Base-by-base conservation (phyloP, 2,797 vertebrate species). In the Microtus californicus region DNA sequence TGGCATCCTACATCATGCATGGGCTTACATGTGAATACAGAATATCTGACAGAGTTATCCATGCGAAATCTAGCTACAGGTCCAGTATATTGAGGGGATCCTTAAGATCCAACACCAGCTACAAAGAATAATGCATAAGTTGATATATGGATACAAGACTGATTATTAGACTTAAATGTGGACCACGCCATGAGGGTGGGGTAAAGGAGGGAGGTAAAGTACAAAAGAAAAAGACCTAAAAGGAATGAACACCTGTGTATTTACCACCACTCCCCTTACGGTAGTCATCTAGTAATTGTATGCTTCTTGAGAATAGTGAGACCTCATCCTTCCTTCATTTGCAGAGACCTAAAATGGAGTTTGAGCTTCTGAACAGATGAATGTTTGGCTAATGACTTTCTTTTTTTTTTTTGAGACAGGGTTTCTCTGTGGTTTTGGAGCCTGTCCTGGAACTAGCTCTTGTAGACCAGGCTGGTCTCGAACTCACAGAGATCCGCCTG, bases 341-440 rank as follows among this genome's bases (percentile, higher is more conserved):
- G 48, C 37, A 77, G 74, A 83, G 69, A 86, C 87, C n/a, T 63
- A 74, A 90, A 94, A 63, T 54, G 7, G 40, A 96, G 77, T 43
- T 63, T 76, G n/a, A 34, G 27, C 27, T 89, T 83, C 76, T 88
- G 34, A 90, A 82, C 2, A 6, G 31, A 9, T 34, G 12, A 15
- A 45, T 89, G 17, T 85, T 77, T 94, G 61, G 31, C 61, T 40
- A 85, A 15, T 45, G 2, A 25, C 81, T 96, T 95, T 59, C 63
- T 48, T 48, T 48, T 45, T 48, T 12, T 48, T 48, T 48, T 48
- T 48, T 0, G 10, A 48, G 48, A 48, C 48, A 48, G 48, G 10
- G 48, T 48, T 48, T 48, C 48, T 48, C 48, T 48, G 48, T 48
- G 48, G 48, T 12, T 48, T 48, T 48, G 48, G 48, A 48, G 48